phyloP scores from a whole-genome alignment of 2,888 invertebrate species.

The Oligia latruncula region DNA sequence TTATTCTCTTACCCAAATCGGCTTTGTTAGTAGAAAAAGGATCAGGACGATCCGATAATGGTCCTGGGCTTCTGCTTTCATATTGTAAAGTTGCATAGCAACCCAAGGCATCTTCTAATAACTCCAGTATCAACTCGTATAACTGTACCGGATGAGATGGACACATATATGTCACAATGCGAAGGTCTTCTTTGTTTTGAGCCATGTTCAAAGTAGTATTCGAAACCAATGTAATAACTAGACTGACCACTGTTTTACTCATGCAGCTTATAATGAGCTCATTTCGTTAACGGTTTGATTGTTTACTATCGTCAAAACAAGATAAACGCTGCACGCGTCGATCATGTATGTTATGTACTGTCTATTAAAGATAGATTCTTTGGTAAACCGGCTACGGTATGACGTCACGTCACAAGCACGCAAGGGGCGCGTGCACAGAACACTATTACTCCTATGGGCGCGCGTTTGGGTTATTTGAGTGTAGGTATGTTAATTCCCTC shows the following conservation, averaged over 20 bases:
- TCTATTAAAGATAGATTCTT: constrained; percentile 59
- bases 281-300: constrained; percentile 35
- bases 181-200: constrained; percentile 81
- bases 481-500: too few species aligned
- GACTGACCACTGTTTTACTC: constrained; percentile 46
- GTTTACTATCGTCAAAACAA: constrained; percentile 65
- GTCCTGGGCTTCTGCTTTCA: constrained; percentile 90
- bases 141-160: constrained; percentile 91
- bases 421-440: constrained; percentile 29
- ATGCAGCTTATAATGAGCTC: constrained; percentile 51
- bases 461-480: constrained; percentile 51
- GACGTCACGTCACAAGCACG: constrained; percentile 59
- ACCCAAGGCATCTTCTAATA: constrained; percentile 88
- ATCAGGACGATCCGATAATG: constrained; percentile 86
- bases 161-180: constrained; percentile 91
- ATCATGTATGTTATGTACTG: constrained; percentile 71
- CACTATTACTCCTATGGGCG: neutral
- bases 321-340: constrained; percentile 73
- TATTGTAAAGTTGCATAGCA: constrained; percentile 89
- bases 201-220: constrained; percentile 72
- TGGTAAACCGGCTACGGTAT: constrained; percentile 57
- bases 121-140: constrained; percentile 89
- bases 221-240: constrained; percentile 36
- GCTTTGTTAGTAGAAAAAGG: constrained; percentile 88
- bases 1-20: constrained; percentile 89